Evolutionary conservation across 1,140 invertebrate genomes (phyloP).

Genomic region (Tetramorium parvispinum): DNA sequence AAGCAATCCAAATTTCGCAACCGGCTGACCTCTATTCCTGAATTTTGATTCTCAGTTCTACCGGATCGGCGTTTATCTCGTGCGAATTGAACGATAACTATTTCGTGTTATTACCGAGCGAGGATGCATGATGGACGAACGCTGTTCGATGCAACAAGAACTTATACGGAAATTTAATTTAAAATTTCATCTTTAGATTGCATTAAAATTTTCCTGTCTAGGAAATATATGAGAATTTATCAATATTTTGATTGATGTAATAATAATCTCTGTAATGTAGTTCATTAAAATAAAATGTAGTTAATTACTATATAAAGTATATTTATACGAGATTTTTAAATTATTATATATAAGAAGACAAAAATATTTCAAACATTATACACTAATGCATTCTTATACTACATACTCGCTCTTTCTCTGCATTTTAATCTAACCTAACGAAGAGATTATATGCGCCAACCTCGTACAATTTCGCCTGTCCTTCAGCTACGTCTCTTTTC

Average conservation of each 20-base stretch:
- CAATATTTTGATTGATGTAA: background rate
- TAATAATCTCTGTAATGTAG: background rate
- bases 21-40: background rate
- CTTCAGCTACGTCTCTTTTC: slow-evolving; percentile 2
- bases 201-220: background rate
- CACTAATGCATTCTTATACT: background rate
- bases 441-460: slow-evolving; percentile 60
- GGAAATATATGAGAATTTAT: background rate
- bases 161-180: background rate
- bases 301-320: background rate
- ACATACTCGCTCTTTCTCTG: slow-evolving; percentile 39
- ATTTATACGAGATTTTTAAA: background rate
- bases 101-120: background rate
- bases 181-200: background rate
- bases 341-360: background rate
- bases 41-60: background rate
- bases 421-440: too few species aligned
- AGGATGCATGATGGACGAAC: background rate
- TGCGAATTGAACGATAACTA: background rate
- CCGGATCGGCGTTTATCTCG: background rate
- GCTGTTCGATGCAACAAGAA: background rate
- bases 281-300: background rate
- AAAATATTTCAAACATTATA: background rate
- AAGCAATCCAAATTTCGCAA: background rate
- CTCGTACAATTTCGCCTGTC: background rate